Evolutionary conservation across 1,140 invertebrate genomes (phyloP).

Genomic region (Campoletis sonorensis): DNA sequence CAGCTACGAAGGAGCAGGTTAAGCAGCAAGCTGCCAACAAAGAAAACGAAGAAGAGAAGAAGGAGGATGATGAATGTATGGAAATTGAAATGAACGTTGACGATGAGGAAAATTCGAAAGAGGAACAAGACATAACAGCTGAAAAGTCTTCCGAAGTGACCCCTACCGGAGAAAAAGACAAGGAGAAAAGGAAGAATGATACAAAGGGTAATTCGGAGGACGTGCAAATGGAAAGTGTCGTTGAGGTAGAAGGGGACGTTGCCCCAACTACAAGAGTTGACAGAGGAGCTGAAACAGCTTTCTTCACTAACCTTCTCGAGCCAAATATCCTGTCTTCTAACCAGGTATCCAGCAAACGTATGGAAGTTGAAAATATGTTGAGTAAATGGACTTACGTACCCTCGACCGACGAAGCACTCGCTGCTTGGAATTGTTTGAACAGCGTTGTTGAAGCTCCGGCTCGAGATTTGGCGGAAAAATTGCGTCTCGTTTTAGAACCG

Average conservation of each 20-base stretch:
- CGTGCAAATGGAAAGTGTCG: conserved; percentile 69
- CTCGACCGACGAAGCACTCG: conserved; percentile 74
- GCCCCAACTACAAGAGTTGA: conserved; percentile 82
- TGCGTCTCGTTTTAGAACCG: conserved; percentile 96
- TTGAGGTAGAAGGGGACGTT: conserved; percentile 87
- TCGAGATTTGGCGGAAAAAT: conserved; percentile 94
- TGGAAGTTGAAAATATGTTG: conserved; percentile 78
- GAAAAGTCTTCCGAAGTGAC: conserved; percentile 74
- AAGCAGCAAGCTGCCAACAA: conserved; percentile 82
- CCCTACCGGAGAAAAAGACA: conserved; percentile 71
- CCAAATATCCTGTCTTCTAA: not conserved
- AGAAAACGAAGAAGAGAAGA: conserved; percentile 77
- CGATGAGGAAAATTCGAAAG: conserved; percentile 65
- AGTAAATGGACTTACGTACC: conserved; percentile 76
- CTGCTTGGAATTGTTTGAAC: conserved; percentile 79
- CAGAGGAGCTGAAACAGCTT: conserved; percentile 84
- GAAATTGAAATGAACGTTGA: conserved; percentile 78
- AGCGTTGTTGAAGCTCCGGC: conserved; percentile 83
- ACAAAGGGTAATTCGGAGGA: conserved; percentile 58
- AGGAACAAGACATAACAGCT: conserved; percentile 56
- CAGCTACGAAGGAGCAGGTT: conserved; percentile 89
- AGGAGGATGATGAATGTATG: conserved; percentile 77
- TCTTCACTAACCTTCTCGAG: conserved; percentile 80
- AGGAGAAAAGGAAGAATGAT: conserved; percentile 46
- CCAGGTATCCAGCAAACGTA: conserved; percentile 66